Evolutionary conservation across 2,888 invertebrate genomes (phyloP), one percentile per base, ranked within the genome.

Genomic region (Cryptus viduatorius): DNA sequence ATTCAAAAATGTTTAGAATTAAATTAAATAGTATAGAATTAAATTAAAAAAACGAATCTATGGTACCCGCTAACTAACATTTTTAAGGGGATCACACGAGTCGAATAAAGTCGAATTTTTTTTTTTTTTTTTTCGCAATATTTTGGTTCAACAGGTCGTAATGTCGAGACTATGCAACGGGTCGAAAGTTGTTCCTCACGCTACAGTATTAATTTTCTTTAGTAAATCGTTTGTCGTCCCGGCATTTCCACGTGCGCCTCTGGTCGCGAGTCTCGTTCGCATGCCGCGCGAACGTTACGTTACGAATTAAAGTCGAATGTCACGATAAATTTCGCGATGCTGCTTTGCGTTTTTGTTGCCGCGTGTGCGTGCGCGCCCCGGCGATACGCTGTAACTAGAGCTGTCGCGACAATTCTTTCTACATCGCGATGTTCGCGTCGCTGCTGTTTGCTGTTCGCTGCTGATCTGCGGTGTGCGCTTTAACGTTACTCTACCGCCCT

Each of bases 281-380:
- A 88, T 89, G 89, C 85, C 84, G 81, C 82, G 80, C 84, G 86
- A 86, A 82, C 88, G 87, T 90, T 88, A 89, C 81, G 89, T 87
- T 37, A 86, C 86, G 87, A 88, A 90, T 89, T 90, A 89, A 90
- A 90, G 84, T 77, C 84, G 59, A 73, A 68, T 72, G 83, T 84
- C 83, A 79, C 86, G 88, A 88, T 90, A 90, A 90, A 90, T 89
- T 89, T 89, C 73, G 83, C 86, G 86, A 78, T 73, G 78, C 68
- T 64, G 61, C 61, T 76, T 80, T 67, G 48, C 56, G 59, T 31
- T 67, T 31, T 59, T 37, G 37, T 68, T 46, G 59, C 8, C 56
- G 37, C 10, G 67, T 68, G 29, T 68, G 67, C 68, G 59, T 69
- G 65, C 31, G 67, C 42, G 14, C 68, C 56, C 53, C 69, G 29